Evolutionary conservation across 2,797 vertebrate species (phyloP), one percentile per base, ranked within the genome.

Genomic region (Phoeniculus purpureus): DNA sequence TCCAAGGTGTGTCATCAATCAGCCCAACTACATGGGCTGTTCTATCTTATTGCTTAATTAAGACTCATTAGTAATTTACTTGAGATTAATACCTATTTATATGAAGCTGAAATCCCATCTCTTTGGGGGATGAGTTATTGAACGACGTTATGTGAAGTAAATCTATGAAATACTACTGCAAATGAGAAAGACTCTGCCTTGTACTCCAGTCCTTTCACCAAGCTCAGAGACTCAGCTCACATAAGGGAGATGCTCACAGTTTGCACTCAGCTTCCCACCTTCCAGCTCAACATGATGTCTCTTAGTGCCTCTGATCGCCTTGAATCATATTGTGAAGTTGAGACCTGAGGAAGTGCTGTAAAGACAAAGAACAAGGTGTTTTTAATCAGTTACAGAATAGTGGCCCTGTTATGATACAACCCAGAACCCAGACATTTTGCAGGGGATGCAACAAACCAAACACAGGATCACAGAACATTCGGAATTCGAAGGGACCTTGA

Each of bases 71-170:
- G 91, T 94, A 94, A 92, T 96, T 96, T 95, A 94, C 45, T 91
- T 85, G 92, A 94, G 94, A 96, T 96, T 95, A 94, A 94, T 94
- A 93, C 68, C 74, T 96, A 81, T 95, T 95, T 97, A 83, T 86
- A 79, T 71, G 89, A 77, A 96, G 77, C 40, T 90, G 61, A 90
- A 86, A 62, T 94, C 96, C 95, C 81, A 81, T 87, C 87, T 55
- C 0, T 91, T 95, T 93, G 78, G 72, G 43, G 43, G 31, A 93
- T 93, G 90, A 95, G 77, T 94, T 92, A 94, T 76, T 89, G 91
- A 92, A 66, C 81, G 72, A 54, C 80, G 67, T 92, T 83, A 79
- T 84, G 47, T 62, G 65, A 76, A 91, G 61, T 50, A 94, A 93
- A 94, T 94, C 95, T 81, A 81, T 93, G 92, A 91, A 93, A 92